Percentiles rank a stretch among this genome's conserved stretches.
These are phyloP conservation scores for Osmoderma eremita DNA, from an alignment of 2,888 invertebrate genomes.

Conservation along the genomic window DNA sequence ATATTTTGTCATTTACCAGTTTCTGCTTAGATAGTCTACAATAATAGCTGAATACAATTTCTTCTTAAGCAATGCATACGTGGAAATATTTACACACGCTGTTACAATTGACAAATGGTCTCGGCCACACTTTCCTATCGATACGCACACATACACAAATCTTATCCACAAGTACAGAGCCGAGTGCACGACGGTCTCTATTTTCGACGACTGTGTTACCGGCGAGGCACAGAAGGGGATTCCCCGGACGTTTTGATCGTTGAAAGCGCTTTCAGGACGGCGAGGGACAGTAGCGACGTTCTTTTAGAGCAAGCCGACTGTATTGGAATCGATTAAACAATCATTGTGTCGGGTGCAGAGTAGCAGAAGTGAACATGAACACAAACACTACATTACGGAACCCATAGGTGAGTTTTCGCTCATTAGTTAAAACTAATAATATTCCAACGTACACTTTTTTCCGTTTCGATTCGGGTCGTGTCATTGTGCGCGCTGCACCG, in stretches of 20 bases:
- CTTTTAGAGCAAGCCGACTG: constrained; percentile 56
- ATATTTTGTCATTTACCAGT: constrained; percentile 5
- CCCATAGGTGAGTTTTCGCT: constrained; percentile 49
- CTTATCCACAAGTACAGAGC: background rate
- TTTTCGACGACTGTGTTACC: constrained; percentile 14
- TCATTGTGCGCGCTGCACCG: constrained; percentile 14
- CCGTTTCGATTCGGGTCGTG: constrained; percentile 3
- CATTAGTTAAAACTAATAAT: constrained; percentile 49
- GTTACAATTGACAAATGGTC: constrained; percentile 24
- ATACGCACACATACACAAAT: background rate
- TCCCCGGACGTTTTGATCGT: constrained; percentile 40
- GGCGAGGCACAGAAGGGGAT: constrained; percentile 24
- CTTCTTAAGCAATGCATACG: constrained; percentile 5
- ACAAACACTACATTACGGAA: constrained; percentile 53
- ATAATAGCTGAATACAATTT: constrained; percentile 25
- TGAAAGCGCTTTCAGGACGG: constrained; percentile 40
- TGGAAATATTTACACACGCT: constrained; percentile 31
- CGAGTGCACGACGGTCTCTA: background rate
- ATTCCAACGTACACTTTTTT: constrained; percentile 10
- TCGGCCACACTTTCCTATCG: background rate
- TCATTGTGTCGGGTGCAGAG: constrained; percentile 56
- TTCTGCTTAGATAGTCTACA: background rate
- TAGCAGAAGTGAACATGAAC: constrained; percentile 56
- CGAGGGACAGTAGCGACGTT: constrained; percentile 47
- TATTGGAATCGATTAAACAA: constrained; percentile 57